Conservation (phyloP, 2,113 vertebrate genomes). For the Heteronetta atricapilla region DNA sequence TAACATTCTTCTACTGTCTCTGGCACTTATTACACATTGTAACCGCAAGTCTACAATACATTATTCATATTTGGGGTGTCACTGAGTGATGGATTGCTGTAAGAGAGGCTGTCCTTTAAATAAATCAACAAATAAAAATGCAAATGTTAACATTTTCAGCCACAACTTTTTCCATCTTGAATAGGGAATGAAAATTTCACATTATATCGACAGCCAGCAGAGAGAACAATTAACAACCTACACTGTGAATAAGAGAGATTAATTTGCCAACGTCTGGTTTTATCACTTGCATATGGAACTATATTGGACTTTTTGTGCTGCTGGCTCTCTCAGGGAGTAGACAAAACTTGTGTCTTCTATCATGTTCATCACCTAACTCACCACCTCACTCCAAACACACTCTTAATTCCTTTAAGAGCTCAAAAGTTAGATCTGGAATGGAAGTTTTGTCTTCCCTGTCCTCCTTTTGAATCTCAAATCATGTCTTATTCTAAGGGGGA, state of each 20-base stretch:
- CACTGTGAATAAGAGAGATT: constrained; percentile 78
- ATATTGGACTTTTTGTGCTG: constrained; percentile 48
- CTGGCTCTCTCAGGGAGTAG: constrained; percentile 46
- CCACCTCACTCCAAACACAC: not conserved
- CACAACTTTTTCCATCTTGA: constrained; percentile 83
- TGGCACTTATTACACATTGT: constrained; percentile 84
- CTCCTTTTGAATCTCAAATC: not conserved
- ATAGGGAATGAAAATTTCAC: constrained; percentile 84
- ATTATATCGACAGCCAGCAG: constrained; percentile 82
- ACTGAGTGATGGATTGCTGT: constrained; percentile 85
- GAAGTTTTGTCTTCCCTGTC: not conserved
- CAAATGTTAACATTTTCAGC: constrained; percentile 89
- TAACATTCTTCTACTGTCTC: constrained; percentile 85
- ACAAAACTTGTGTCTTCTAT: constrained; percentile 14
- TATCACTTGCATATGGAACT: constrained; percentile 71
- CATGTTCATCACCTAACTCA: not conserved
- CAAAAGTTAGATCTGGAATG: not conserved
- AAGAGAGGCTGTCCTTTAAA: constrained; percentile 86
- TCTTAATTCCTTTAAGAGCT: constrained; percentile 7
- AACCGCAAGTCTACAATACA: constrained; percentile 85
- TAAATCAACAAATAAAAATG: constrained; percentile 91
- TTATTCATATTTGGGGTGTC: constrained; percentile 88
- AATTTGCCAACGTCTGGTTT: constrained; percentile 75
- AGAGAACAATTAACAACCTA: constrained; percentile 83
- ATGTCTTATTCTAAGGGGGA: not conserved